These are phyloP conservation scores for Prolemur simus DNA, from an alignment of 2,113 vertebrate genomes.

Conservation along the genomic window DNA sequence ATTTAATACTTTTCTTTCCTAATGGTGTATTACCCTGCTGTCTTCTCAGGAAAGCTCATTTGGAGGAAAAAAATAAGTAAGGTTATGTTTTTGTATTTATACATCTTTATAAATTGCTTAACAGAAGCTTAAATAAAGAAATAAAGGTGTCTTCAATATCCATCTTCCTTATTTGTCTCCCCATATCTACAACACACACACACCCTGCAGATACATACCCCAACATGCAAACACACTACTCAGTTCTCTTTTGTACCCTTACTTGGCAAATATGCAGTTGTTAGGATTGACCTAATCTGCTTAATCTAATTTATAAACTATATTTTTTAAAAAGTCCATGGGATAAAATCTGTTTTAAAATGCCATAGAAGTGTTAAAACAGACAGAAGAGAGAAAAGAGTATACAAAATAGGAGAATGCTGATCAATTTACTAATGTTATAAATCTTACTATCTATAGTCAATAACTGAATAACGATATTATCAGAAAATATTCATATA, in stretches of 20 bases:
- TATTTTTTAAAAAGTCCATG: not conserved
- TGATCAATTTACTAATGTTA: not conserved
- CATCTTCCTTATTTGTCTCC: not conserved
- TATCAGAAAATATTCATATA: not conserved
- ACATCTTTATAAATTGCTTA: slow-evolving; percentile 28
- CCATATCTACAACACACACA: not conserved
- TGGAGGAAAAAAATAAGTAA: not conserved
- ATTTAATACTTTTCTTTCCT: not conserved
- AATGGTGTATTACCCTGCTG: not conserved
- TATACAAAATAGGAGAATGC: not conserved
- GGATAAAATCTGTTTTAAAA: slow-evolving; percentile 40
- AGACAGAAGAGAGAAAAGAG: not conserved
- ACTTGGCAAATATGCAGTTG: not conserved
- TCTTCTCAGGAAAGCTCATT: not conserved
- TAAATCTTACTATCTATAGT: not conserved
- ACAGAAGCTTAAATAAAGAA: not conserved
- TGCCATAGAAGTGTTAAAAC: not conserved
- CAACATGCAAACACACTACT: not conserved
- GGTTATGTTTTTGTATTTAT: not conserved
- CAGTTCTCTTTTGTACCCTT: not conserved
- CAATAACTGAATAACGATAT: not conserved
- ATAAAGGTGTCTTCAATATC: not conserved
- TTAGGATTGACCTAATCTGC: not conserved
- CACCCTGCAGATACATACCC: no score
- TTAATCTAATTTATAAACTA: not conserved